Evolutionary conservation across 2,113 vertebrate genomes (phyloP).

Genomic region (Phalacrocorax aristotelis): DNA sequence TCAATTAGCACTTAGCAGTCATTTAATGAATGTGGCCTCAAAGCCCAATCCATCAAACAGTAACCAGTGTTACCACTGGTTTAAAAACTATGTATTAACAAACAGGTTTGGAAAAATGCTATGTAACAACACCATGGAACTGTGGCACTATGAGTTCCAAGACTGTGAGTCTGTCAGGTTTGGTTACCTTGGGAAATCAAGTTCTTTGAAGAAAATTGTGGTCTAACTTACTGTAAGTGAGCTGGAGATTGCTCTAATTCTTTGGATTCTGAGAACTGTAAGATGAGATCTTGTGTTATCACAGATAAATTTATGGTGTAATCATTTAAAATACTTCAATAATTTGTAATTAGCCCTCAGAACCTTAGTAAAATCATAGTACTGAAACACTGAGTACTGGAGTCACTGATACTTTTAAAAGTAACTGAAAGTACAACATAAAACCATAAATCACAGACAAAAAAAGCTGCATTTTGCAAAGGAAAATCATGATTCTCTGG

Average conservation of each 20-base stretch:
- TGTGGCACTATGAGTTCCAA: background rate
- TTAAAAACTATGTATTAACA: background rate
- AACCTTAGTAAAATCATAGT: background rate
- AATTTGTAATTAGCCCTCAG: background rate
- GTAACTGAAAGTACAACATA: background rate
- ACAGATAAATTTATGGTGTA: background rate
- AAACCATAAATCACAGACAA: background rate
- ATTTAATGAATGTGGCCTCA: conserved; percentile 35
- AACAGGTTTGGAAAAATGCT: background rate
- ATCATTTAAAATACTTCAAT: background rate
- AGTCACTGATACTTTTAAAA: background rate
- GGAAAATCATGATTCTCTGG: background rate
- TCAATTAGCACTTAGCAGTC: conserved; percentile 26
- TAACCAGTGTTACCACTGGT: background rate
- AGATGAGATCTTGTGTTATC: background rate
- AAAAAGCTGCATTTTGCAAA: background rate
- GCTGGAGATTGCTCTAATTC: background rate
- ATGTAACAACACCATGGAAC: background rate
- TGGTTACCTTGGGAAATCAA: background rate
- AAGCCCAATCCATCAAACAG: conserved; percentile 24
- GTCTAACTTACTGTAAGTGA: background rate
- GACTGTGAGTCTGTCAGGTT: background rate
- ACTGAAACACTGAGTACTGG: background rate
- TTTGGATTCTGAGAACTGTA: background rate
- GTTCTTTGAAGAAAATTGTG: background rate